Evolutionary conservation across 2,797 vertebrate genomes (phyloP).

Genomic region (Lemur catta): DNA sequence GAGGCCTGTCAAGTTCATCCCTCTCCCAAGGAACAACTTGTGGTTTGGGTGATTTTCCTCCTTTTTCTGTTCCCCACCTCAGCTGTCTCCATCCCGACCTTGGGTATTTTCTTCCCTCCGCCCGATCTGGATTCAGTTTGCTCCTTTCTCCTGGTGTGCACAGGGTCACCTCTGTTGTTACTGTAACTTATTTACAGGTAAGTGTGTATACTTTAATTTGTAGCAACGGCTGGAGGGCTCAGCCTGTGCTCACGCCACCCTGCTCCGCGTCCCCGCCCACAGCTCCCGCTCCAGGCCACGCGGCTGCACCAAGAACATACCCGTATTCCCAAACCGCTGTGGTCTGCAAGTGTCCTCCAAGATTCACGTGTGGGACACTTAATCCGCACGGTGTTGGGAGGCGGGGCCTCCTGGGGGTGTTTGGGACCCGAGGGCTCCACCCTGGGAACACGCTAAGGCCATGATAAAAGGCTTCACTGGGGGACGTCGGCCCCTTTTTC

Average conservation of each 20-base stretch:
- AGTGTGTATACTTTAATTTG: accelerated
- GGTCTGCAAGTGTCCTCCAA: not conserved
- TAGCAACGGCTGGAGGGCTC: accelerated
- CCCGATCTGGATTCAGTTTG: accelerated
- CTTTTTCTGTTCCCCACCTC: accelerated
- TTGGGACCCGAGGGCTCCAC: no score
- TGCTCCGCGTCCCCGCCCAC: not conserved
- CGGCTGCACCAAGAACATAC: accelerated
- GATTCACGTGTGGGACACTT: accelerated
- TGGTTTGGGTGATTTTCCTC: accelerated
- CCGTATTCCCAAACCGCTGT: accelerated
- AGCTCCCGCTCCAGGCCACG: accelerated
- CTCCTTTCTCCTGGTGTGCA: accelerated
- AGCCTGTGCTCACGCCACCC: accelerated
- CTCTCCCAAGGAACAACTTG: not conserved
- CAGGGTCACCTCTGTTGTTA: not conserved
- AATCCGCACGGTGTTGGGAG: not conserved
- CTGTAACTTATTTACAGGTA: no score
- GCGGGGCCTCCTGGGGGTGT: accelerated
- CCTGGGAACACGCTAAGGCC: accelerated
- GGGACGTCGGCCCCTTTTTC: not conserved
- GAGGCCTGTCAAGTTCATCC: accelerated
- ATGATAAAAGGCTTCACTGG: not conserved
- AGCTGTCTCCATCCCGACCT: accelerated
- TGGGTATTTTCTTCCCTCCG: accelerated